Conservation (phyloP, 2,797 vertebrate genomes). For the Catamblyrhynchus diadema region DNA sequence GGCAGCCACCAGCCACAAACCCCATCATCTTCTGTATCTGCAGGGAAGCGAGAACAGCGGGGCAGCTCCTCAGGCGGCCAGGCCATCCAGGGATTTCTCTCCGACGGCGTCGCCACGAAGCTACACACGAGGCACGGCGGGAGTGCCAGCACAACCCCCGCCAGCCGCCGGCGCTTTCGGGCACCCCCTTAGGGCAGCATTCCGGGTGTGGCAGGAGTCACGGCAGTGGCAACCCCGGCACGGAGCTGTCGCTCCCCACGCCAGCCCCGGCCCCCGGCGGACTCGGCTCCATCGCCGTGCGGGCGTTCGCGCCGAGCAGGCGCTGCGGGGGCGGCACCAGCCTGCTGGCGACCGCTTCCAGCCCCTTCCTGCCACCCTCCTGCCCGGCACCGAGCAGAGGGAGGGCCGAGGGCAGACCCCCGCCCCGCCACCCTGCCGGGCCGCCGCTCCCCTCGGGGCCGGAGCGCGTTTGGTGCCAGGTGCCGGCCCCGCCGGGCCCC, state of each 20-base stretch:
- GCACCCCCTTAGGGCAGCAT: neutral
- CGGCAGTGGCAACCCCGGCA: neutral
- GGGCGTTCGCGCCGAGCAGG: neutral
- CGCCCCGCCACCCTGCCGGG: neutral
- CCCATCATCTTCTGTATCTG: rapidly evolving
- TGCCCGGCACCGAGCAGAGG: neutral
- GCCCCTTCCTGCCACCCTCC: neutral
- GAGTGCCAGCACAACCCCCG: rapidly evolving
- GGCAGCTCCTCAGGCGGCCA: neutral
- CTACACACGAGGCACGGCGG: neutral
- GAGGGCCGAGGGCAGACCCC: neutral
- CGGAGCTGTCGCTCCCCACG: neutral
- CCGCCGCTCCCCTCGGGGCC: too few relatives aligned
- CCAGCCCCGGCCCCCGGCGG: rapidly evolving
- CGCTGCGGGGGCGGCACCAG: neutral
- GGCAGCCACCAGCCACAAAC: neutral
- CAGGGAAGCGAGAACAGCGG: neutral
- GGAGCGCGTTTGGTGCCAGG: rapidly evolving
- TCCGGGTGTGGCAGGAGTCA: neutral
- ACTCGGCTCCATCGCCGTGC: rapidly evolving
- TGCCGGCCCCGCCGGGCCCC: too few relatives aligned
- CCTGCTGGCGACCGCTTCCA: neutral
- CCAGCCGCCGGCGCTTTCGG: rapidly evolving
- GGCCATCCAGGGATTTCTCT: neutral
- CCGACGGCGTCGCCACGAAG: neutral